Evolutionary conservation across 1,140 invertebrate genomes (phyloP).

Genomic region (Philaenus spumarius): DNA sequence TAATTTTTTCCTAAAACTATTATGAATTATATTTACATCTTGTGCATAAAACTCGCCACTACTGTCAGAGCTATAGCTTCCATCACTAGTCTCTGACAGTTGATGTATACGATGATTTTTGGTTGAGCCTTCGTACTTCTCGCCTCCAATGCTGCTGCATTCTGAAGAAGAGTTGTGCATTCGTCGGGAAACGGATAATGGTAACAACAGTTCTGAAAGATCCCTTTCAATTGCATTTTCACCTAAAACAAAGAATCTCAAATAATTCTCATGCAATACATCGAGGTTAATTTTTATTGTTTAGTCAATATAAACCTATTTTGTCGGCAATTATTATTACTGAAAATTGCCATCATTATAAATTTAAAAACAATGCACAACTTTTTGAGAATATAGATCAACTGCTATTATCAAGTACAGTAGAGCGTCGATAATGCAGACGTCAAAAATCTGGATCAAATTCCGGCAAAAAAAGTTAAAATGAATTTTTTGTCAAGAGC

Average conservation of each 20-base stretch:
- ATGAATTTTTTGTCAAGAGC: too few relatives aligned
- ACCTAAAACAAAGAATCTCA: neutral
- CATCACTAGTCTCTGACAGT: constrained; percentile 58
- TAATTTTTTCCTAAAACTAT: neutral
- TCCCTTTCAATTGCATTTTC: constrained; percentile 14
- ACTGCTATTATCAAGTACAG: too few relatives aligned
- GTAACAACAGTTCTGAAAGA: constrained; percentile 18
- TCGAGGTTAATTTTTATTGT: too few relatives aligned
- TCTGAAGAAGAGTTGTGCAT: constrained; percentile 29
- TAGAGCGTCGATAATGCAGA: too few relatives aligned
- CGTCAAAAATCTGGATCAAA: too few relatives aligned
- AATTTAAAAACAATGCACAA: too few relatives aligned
- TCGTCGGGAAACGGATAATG: constrained; percentile 30
- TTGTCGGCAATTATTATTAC: too few relatives aligned
- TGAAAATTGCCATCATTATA: too few relatives aligned
- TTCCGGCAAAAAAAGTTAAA: too few relatives aligned
- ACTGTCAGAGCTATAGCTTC: constrained; percentile 25
- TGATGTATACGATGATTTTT: constrained; percentile 52
- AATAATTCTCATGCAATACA: too few relatives aligned
- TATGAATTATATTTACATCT: neutral
- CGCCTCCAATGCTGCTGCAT: constrained; percentile 5
- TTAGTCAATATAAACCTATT: too few relatives aligned
- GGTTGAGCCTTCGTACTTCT: neutral
- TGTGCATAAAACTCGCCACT: constrained; percentile 17
- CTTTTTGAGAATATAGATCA: too few relatives aligned